These are phyloP conservation scores for Stenchaetothrips biformis DNA, from an alignment of 2,888 invertebrate species.

Conservation along the genomic window DNA sequence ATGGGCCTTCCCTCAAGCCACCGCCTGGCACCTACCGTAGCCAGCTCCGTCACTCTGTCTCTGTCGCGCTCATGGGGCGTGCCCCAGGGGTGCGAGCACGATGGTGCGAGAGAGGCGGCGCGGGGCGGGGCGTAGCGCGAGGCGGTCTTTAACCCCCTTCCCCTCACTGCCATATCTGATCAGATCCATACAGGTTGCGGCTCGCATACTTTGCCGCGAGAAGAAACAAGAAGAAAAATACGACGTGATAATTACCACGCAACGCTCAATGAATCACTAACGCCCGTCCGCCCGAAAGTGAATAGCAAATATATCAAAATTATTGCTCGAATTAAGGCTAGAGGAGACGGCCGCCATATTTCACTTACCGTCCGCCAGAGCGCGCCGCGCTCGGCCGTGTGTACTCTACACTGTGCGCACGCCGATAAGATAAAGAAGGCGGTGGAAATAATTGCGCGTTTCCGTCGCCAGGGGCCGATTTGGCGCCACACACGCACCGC, in stretches of 20 bases:
- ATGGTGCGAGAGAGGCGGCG: not conserved
- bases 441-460: not conserved
- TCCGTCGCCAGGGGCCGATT: not conserved
- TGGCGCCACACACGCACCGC: not conserved
- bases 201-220: not conserved
- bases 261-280: slow-evolving; percentile 23
- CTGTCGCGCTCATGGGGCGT: too few relatives aligned
- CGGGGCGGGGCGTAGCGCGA: not conserved
- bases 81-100: too few relatives aligned
- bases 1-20: too few relatives aligned
- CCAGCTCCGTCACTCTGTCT: too few relatives aligned
- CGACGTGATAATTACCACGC: slow-evolving; percentile 12
- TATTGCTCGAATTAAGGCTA: slow-evolving; percentile 23
- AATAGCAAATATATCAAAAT: slow-evolving; percentile 25
- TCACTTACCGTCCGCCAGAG: slow-evolving; percentile 7
- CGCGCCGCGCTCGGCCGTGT: not conserved
- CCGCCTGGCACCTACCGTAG: too few relatives aligned
- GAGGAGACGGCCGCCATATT: slow-evolving; percentile 20
- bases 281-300: slow-evolving; percentile 11
- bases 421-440: not conserved
- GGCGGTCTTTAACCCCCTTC: not conserved
- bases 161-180: too few relatives aligned
- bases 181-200: too few relatives aligned
- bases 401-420: too few relatives aligned
- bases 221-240: slow-evolving; percentile 8